These are phyloP conservation scores for Lasioglossum marginatum DNA, from an alignment of 2,888 invertebrate genomes.

Conservation along the genomic window DNA sequence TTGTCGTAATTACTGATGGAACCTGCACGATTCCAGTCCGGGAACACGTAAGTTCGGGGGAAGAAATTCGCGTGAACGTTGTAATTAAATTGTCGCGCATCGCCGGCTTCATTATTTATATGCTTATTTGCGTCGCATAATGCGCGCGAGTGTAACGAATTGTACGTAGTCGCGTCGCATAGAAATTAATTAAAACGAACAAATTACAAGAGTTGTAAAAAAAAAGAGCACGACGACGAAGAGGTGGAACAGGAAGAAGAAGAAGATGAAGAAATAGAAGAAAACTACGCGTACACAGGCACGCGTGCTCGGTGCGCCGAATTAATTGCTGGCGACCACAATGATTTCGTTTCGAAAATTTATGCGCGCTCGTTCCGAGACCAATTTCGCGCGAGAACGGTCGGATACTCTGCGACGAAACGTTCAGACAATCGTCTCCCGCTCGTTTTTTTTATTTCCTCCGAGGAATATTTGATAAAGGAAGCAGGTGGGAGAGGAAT, in stretches of 20 bases:
- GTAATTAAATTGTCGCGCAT: slow-evolving; percentile 67
- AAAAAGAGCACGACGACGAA: background rate
- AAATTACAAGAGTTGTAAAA: slow-evolving; percentile 36
- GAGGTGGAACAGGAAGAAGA: background rate
- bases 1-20: slow-evolving; percentile 65
- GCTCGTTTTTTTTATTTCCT: background rate
- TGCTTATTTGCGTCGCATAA: slow-evolving; percentile 62
- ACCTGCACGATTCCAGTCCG: slow-evolving; percentile 44
- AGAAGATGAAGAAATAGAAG: background rate
- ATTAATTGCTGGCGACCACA: slow-evolving; percentile 37
- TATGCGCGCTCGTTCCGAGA: background rate
- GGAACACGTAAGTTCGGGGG: slow-evolving; percentile 52
- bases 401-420: background rate
- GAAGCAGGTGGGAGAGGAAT: slow-evolving; percentile 20
- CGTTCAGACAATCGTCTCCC: slow-evolving; percentile 2
- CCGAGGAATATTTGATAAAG: slow-evolving; percentile 1
- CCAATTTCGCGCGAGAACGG: background rate
- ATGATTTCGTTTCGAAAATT: slow-evolving; percentile 5
- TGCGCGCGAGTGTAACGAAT: slow-evolving; percentile 59
- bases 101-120: slow-evolving; percentile 62
- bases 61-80: slow-evolving; percentile 56
- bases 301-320: background rate
- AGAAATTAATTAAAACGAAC: slow-evolving; percentile 57
- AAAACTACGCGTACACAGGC: background rate
- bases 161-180: slow-evolving; percentile 42